Conservation (phyloP, 2,888 invertebrate genomes). For the Griposia aprilina region DNA sequence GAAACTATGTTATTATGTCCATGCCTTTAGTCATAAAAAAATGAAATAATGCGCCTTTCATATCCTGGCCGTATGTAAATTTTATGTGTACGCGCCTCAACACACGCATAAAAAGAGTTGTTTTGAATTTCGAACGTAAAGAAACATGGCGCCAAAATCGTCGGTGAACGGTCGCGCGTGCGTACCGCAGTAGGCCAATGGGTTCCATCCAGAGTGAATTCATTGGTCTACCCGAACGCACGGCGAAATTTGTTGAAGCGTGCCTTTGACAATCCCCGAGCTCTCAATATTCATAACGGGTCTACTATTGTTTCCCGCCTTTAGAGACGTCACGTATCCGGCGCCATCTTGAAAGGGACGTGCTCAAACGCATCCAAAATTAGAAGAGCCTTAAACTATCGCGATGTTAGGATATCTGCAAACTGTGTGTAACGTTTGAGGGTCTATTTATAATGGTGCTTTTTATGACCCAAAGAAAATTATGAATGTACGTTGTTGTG, state of each 20-base stretch:
- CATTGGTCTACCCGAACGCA: conserved; percentile 73
- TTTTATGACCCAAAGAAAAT: conserved; percentile 87
- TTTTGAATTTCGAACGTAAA: conserved; percentile 76
- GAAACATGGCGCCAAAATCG: conserved; percentile 75
- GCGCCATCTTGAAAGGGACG: conserved; percentile 88
- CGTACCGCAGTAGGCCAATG: conserved; percentile 78
- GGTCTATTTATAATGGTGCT: conserved; percentile 78
- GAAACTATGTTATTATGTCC: neutral
- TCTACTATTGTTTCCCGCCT: conserved; percentile 85
- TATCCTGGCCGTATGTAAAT: conserved; percentile 58
- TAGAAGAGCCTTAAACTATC: conserved; percentile 74
- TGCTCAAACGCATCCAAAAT: conserved; percentile 81
- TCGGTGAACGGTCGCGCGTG: conserved; percentile 66
- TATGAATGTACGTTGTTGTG: conserved; percentile 81
- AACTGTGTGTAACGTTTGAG: conserved; percentile 66
- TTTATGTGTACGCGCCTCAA: conserved; percentile 44
- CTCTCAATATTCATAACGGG: conserved; percentile 89
- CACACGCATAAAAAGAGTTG: conserved; percentile 65
- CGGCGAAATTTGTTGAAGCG: conserved; percentile 81
- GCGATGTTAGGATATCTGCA: conserved; percentile 61
- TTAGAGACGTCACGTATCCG: conserved; percentile 86
- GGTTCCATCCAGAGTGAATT: conserved; percentile 76
- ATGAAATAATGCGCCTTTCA: conserved; percentile 31
- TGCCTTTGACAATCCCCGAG: conserved; percentile 80
- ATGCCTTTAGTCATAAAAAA: conserved; percentile 25